Evolutionary conservation across 2,797 vertebrate genomes (phyloP).

Genomic region (Spheniscus humboldti): DNA sequence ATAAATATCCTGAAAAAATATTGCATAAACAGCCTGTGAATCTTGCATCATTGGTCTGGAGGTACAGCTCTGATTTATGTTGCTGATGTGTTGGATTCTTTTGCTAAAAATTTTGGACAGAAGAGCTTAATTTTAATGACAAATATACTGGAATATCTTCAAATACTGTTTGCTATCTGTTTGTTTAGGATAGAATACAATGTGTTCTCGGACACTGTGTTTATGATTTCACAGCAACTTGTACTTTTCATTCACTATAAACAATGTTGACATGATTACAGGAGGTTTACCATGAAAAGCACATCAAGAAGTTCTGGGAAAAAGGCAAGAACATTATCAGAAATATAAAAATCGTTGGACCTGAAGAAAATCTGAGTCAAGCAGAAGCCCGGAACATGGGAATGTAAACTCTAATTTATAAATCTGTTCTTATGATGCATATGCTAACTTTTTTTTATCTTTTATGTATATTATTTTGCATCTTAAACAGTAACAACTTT

Average conservation of each 20-base stretch:
- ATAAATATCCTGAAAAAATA: neutral
- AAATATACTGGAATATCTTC: neutral
- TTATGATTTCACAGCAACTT: constrained; percentile 9
- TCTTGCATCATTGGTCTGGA: neutral
- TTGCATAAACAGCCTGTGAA: neutral
- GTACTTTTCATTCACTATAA: constrained; percentile 19
- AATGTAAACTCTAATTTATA: constrained; percentile 80
- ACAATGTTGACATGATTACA: constrained; percentile 69
- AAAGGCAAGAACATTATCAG: constrained; percentile 83
- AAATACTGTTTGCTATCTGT: neutral
- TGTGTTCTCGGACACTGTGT: neutral
- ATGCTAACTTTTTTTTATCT: neutral
- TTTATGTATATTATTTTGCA: neutral
- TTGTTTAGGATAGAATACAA: neutral
- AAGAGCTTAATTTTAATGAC: neutral
- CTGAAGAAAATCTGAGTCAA: constrained; percentile 93
- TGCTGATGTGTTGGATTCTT: neutral
- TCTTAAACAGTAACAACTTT: neutral
- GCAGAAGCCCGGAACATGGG: constrained; percentile 98
- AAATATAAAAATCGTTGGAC: constrained; percentile 93
- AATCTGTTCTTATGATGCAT: neutral
- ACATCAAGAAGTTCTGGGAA: constrained; percentile 93
- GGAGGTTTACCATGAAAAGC: constrained; percentile 98
- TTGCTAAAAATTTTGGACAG: neutral
- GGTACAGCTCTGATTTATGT: neutral